Percentiles rank a stretch among this genome's conserved stretches.
These are phyloP conservation scores for Nasonia oneida DNA, from an alignment of 2,888 invertebrate genomes.

Conservation along the genomic window DNA sequence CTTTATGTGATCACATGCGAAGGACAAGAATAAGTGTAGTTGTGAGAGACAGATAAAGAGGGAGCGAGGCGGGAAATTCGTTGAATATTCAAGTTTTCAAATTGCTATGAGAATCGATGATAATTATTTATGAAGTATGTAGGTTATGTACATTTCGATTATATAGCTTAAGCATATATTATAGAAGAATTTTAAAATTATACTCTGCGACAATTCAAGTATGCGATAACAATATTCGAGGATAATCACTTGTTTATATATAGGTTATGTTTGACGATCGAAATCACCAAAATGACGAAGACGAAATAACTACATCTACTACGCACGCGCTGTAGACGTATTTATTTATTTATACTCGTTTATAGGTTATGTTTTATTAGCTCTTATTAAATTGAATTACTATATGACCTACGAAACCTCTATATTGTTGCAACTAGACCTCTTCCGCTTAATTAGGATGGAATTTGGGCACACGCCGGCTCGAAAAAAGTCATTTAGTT, in stretches of 20 bases:
- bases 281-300: neutral
- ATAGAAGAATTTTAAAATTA: neutral
- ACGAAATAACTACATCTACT: neutral
- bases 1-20: neutral
- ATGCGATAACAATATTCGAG: neutral
- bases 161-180: conserved; percentile 8
- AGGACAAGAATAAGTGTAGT: neutral
- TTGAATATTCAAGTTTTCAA: conserved; percentile 39
- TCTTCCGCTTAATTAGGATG: conserved; percentile 55
- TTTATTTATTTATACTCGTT: neutral
- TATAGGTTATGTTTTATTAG: conserved; percentile 17
- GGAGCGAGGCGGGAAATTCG: conserved; percentile 12
- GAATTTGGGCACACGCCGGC: conserved; percentile 61
- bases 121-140: conserved; percentile 29
- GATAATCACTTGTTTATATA: conserved; percentile 26
- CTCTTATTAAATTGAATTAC: neutral
- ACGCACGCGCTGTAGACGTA: neutral
- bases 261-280: conserved; percentile 11
- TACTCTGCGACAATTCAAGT: neutral
- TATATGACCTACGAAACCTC: conserved; percentile 22
- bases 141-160: conserved; percentile 37
- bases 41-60: neutral
- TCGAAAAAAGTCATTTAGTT: conserved; percentile 39
- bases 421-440: conserved; percentile 24
- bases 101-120: conserved; percentile 33